Evolutionary conservation across 1,140 invertebrate genomes (phyloP), one percentile per base, ranked within the genome.

Genomic region (Listronotus bonariensis): DNA sequence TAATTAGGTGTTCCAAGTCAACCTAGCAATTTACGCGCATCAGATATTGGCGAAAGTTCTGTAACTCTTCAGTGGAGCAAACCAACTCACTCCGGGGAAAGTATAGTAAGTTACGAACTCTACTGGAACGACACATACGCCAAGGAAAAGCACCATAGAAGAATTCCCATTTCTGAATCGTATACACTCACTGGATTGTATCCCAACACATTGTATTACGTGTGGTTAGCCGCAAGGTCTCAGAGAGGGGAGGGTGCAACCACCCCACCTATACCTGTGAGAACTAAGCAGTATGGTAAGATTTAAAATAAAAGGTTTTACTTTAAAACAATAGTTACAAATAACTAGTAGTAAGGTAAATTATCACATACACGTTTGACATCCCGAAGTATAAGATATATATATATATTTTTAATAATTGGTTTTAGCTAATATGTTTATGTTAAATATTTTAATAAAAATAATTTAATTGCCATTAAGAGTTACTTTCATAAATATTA

Each of bases 81-180:
- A 74, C 96, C 96, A 12, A 84, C 88, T 68, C 93, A 96, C 82
- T 90, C 92, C 55, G 90, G 91, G 54, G 93, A 96, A 78, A 93
- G 90, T 79, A 96, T 98, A 76, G 87, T 94, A 42, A 93, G 92
- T 73, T 98, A 98, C 81, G 94, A 96, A 82, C 83, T 99, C 3
- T 98, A 97, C 76, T 98, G 93, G 92, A 98, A 98, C 81, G 95
- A 98, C 77, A 97, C 95, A 18, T 96, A 93, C 73, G 91, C 92
- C 9, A 92, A 93, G 84, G 84, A 86, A 74, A 82, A 84, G 76
- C 85, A 87, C 77, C 85, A 85, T 74, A 83, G 89, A 68, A 86
- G 90, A 68, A 92, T 96, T 69, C 84, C 86, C 0, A 89, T 91
- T n/a, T 85, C 86, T 6, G 90, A 95, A 79, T 88, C 86, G 20